Evolutionary conservation across 2,113 vertebrate species (phyloP), one percentile per base, ranked within the genome.

Genomic region (Sinocyclocheilus maitianheensis): DNA sequence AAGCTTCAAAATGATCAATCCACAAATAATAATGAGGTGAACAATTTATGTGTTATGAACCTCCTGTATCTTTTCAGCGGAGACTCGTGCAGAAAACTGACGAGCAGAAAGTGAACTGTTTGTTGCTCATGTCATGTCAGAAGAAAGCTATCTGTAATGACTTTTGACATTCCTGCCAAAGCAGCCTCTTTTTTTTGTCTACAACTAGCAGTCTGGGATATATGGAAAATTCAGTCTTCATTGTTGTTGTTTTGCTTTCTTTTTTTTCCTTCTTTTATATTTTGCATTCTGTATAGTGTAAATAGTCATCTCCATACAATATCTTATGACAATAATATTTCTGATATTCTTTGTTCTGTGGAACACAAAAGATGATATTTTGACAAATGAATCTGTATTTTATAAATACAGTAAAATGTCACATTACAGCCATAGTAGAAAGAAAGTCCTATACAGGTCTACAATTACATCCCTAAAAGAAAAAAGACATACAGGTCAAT

Each of bases 51-150:
- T 46, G 43, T 18, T 13, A 46, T 80, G 30, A 81, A 63, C 37
- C 78, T 81, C 22, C 22, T 7, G 55, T 60, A 18, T 65, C 7
- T 16, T 40, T 62, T 81, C 22, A 46, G 34, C 34, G 7, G 12
- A 60, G 77, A 37, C 10, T 43, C 10, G n/a, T 65, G 60, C 12
- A 1, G 55, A 43, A 65, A 24, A 18, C 60, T 18, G 37, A 81
- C 3, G 2, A 65, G 40, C 77, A 80, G 60, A 43, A 20, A 22
- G 34, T 80, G 77, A 80, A 22, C 40, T 79, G 34, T 69, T 9
- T 82, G 63, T 71, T 69, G 62, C 43, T 81, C 80, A 34, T 81
- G 43, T 82, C 80, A 82, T 80, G n/a, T 80, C 55, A 43, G 12
- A 55, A 71, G 43, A 53, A 71, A 53, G 79, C 43, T 20, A 9